Conservation (phyloP, 2,888 invertebrate genomes). For the Xanthia togata region DNA sequence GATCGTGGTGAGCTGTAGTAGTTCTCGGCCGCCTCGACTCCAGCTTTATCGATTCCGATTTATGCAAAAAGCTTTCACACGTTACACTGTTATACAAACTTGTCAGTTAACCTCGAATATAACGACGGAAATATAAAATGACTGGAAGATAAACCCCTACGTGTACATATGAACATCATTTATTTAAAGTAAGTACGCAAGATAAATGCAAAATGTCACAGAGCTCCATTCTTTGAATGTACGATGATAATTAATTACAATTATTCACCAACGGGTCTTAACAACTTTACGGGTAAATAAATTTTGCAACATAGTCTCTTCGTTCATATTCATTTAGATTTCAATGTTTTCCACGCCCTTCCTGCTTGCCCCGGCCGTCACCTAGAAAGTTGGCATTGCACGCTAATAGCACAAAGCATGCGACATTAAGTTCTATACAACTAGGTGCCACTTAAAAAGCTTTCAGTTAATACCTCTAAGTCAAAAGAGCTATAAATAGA, state of each 20-base stretch:
- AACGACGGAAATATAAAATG: conserved; percentile 29
- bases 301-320: conserved; percentile 39
- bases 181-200: conserved; percentile 25
- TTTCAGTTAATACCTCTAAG: conserved; percentile 34
- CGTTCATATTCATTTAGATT: conserved; percentile 52
- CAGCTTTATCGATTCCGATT: conserved; percentile 63
- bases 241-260: conserved; percentile 49
- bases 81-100: conserved; percentile 41
- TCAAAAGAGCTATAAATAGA: conserved; percentile 42
- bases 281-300: conserved; percentile 55
- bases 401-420: conserved; percentile 51
- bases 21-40: conserved; percentile 65
- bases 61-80: conserved; percentile 58
- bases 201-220: conserved; percentile 44
- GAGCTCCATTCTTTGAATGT: conserved; percentile 47
- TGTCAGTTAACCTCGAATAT: conserved; percentile 28
- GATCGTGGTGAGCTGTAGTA: conserved; percentile 65
- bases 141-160: neutral
- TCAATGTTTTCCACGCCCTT: conserved; percentile 55
- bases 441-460: conserved; percentile 31
- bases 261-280: conserved; percentile 51
- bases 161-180: conserved; percentile 22
- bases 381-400: conserved; percentile 64
- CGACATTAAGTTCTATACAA: conserved; percentile 39
- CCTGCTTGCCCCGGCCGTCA: conserved; percentile 55